phyloP scores from a whole-genome alignment of 2,113 vertebrate genomes.

The Corydoras sp. region DNA sequence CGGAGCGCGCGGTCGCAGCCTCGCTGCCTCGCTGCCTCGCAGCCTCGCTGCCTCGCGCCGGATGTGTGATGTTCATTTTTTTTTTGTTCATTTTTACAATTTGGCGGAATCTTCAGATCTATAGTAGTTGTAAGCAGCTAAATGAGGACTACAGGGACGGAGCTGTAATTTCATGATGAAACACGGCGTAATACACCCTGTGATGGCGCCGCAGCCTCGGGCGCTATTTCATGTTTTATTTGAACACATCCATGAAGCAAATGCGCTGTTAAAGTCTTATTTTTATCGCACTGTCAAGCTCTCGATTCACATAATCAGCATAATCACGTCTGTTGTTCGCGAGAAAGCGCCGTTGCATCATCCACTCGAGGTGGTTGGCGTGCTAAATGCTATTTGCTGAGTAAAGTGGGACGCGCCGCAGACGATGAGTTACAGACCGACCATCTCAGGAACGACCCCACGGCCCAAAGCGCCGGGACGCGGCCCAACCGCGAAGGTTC shows the following conservation, averaged over 20 bases:
- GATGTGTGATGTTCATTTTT: too few species aligned
- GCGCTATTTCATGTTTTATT: slow-evolving; percentile 36
- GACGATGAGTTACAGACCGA: background rate
- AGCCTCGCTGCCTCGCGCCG: too few species aligned
- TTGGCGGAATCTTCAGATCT: slow-evolving; percentile 18
- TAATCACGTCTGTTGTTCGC: slow-evolving; percentile 30
- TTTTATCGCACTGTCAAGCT: slow-evolving; percentile 40
- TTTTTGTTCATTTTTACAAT: slow-evolving; percentile 7
- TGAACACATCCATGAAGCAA: slow-evolving; percentile 27
- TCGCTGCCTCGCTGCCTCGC: too few species aligned
- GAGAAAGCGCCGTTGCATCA: slow-evolving; percentile 29
- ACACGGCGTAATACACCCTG: slow-evolving; percentile 37
- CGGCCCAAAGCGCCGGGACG: too few species aligned
- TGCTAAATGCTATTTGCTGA: slow-evolving; percentile 25
- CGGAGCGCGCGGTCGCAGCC: too few species aligned
- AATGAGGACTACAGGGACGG: slow-evolving; percentile 41
- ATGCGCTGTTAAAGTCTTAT: slow-evolving; percentile 24
- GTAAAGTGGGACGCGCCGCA: slow-evolving; percentile 14
- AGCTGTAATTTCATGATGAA: slow-evolving; percentile 46
- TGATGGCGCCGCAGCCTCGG: slow-evolving; percentile 35
- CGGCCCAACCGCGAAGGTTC: too few species aligned
- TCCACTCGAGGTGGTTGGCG: slow-evolving; percentile 13
- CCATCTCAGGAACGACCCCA: background rate
- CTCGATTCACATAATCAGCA: slow-evolving; percentile 33
- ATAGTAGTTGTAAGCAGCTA: slow-evolving; percentile 38